A percentile compares a stretch with the other conserved stretches of the same genome.
Conservation (phyloP, 2,888 invertebrate genomes). For the Caenorhabditis sp. region DNA sequence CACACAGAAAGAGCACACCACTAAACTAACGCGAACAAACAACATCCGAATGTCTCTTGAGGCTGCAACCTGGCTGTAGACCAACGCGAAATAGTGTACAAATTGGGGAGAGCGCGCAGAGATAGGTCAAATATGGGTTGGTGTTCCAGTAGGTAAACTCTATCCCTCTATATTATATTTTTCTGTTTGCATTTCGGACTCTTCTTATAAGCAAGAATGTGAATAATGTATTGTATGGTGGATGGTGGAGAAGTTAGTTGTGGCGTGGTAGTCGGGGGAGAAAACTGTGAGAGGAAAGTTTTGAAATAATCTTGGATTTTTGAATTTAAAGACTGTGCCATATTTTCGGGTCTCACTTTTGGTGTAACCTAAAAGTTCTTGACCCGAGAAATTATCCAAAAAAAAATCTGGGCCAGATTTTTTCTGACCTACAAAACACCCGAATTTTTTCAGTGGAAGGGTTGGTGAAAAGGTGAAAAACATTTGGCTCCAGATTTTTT, state of each 20-base stretch:
- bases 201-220: conserved; percentile 6
- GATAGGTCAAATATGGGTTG: conserved; percentile 10
- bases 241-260: neutral
- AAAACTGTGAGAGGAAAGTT: no score
- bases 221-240: neutral
- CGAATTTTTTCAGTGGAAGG: no score
- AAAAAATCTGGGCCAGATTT: no score
- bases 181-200: conserved; percentile 36
- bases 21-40: neutral
- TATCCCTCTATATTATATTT: conserved; percentile 5
- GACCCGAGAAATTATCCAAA: no score
- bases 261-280: neutral
- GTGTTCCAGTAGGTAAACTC: conserved; percentile 41
- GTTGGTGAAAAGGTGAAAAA: no score
- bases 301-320: no score
- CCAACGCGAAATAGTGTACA: neutral
- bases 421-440: no score
- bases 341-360: no score
- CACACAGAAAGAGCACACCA: neutral
- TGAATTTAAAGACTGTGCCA: no score
- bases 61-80: neutral
- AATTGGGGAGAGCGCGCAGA: neutral
- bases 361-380: no score
- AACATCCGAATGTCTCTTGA: neutral
- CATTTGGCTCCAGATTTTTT: no score